Conservation (phyloP, 2,113 vertebrate genomes). For the Setophaga petechia region DNA sequence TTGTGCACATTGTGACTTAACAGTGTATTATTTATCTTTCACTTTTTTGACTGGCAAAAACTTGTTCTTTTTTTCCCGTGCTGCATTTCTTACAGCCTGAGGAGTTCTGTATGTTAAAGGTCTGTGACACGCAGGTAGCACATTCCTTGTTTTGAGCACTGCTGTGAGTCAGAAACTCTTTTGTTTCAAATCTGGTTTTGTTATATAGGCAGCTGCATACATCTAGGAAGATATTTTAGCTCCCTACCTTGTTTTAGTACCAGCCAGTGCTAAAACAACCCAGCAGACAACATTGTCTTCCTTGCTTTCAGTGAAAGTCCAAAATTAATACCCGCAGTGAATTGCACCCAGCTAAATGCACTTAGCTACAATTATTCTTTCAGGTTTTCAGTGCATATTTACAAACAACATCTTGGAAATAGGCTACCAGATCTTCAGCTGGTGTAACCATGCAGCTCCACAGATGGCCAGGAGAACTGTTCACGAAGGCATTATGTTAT, state of each 20-base stretch:
- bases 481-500: conserved; percentile 25
- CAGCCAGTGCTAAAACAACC: background rate
- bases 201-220: background rate
- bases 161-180: background rate
- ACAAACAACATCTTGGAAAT: conserved; percentile 47
- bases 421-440: conserved; percentile 37
- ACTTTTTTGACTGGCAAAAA: background rate
- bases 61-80: background rate
- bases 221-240: background rate
- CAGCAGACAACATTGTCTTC: background rate
- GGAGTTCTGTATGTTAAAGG: background rate
- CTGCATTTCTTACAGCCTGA: background rate
- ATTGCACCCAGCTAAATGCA: conserved; percentile 2
- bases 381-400: conserved; percentile 21
- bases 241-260: background rate
- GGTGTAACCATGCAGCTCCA: background rate
- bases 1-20: background rate
- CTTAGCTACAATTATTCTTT: conserved; percentile 20
- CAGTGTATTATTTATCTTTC: background rate
- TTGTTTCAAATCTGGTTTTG: background rate
- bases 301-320: background rate
- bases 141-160: background rate
- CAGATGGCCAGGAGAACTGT: conserved; percentile 35
- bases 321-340: conserved; percentile 2
- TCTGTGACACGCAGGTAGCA: background rate